Evolutionary conservation across 2,113 vertebrate species (phyloP), one percentile per base, ranked within the genome.

Genomic region (Sebastes fasciatus): DNA sequence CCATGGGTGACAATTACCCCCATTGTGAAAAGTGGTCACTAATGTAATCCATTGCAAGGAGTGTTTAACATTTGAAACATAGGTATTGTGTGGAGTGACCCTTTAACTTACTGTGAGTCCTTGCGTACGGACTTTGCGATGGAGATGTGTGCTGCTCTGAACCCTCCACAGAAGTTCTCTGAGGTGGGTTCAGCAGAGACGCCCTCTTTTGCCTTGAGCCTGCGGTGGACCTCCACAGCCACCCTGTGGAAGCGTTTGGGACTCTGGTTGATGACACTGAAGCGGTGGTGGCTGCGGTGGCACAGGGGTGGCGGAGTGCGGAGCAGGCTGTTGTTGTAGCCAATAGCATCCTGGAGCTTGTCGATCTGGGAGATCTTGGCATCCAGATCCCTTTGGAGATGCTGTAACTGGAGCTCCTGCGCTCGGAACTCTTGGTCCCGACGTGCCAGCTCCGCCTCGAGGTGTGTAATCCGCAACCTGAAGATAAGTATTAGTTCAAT

Each of bases 111-210:
- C 96, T 90, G 76, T 13, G 96, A 94, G 76, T 95, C 92, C 87
- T 96, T 96, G 63, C 77, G 92, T 4, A 94, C 51, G 4, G 86
- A 70, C 76, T 89, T 93, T 43, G 89, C 86, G 1, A 65, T 69
- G 4, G 93, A 93, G n/a, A 60, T 40, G 17, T 88, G 72, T 45
- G 91, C 74, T 16, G 61, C 77, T 52, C 79, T 92, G 21, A 88
- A 80, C 1, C 88, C 84, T 66, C 79, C 85, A 43, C 90, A 95
- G 86, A 95, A 95, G 73, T 94, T 89, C 1, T 93, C 88, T 1
- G 96, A 95, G 1, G 95, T 96, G 58, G 96, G 96, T 60, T 96
- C 96, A 1, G 96, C 96, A 2, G 96, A 96, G 55, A 96, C 96
- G 0, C 96, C 96, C 69, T 96, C 96, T 64, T 96, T 96, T 13